Conservation (phyloP, 2,888 invertebrate species). For the Nomada ruficornis region DNA sequence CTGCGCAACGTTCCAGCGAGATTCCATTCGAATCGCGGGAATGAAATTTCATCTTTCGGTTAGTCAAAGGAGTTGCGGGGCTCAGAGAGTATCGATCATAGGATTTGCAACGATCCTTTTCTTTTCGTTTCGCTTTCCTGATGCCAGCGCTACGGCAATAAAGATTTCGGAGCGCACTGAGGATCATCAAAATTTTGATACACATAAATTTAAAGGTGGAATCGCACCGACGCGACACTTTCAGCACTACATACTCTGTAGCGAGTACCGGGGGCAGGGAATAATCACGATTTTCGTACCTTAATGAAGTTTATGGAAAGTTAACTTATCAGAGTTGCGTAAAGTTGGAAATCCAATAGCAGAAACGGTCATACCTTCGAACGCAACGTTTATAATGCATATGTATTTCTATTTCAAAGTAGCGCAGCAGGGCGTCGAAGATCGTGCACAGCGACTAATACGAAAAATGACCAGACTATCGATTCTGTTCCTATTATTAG, state of each 20-base stretch:
- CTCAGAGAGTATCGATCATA: neutral
- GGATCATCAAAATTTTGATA: slow-evolving; percentile 17
- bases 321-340: neutral
- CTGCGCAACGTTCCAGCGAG: neutral
- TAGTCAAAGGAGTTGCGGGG: neutral
- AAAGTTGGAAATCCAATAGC: slow-evolving; percentile 8
- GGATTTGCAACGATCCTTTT: slow-evolving; percentile 8
- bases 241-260: neutral
- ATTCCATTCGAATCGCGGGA: neutral
- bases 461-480: slow-evolving; percentile 1
- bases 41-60: neutral
- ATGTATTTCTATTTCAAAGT: slow-evolving; percentile 4
- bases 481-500: neutral
- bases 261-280: neutral
- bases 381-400: neutral
- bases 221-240: neutral
- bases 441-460: neutral
- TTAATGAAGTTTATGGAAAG: slow-evolving; percentile 6
- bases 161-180: neutral
- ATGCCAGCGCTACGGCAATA: neutral
- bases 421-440: neutral
- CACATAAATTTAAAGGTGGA: neutral
- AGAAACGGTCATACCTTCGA: slow-evolving; percentile 9
- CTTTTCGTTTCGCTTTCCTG: neutral
- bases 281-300: slow-evolving; percentile 10